phyloP scores from a whole-genome alignment of 92 coral and sea anemone genomes.

The Actinernus sp. region DNA sequence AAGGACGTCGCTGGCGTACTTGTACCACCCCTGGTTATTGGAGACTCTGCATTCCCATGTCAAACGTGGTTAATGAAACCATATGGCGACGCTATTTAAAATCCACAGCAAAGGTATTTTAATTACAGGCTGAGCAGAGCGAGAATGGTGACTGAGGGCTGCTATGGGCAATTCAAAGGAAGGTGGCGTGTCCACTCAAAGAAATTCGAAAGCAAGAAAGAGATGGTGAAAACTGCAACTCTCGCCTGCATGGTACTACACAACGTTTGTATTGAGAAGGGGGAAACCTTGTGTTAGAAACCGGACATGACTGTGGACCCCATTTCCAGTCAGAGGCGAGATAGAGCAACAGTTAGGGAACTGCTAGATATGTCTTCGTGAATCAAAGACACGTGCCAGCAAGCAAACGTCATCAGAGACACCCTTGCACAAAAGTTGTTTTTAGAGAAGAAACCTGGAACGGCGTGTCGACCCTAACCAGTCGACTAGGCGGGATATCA shows the following conservation, averaged over 20 bases:
- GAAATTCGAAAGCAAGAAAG: neutral
- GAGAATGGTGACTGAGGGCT: slow-evolving; percentile 9
- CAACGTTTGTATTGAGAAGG: slow-evolving; percentile 9
- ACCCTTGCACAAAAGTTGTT: too few species aligned
- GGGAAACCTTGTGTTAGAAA: too few species aligned
- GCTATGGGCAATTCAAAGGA: slow-evolving; percentile 7
- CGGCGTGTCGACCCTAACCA: too few species aligned
- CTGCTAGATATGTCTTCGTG: too few species aligned
- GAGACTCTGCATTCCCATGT: slow-evolving; percentile 10
- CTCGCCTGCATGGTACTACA: slow-evolving; percentile 4
- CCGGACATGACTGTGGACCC: too few species aligned
- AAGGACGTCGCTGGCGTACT: slow-evolving; percentile 1
- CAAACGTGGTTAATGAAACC: slow-evolving; percentile 13
- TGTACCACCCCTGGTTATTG: slow-evolving; percentile 13
- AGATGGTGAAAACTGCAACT: neutral
- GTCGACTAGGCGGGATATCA: too few species aligned
- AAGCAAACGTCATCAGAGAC: too few species aligned
- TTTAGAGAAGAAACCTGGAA: too few species aligned
- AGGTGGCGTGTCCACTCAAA: slow-evolving; percentile 4
- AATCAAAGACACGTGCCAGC: too few species aligned
- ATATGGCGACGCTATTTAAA: neutral
- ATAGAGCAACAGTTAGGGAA: too few species aligned
- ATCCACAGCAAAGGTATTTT: neutral
- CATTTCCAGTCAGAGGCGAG: too few species aligned
- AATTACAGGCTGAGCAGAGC: slow-evolving; percentile 12